A percentile compares a stretch with the other conserved stretches of the same genome.
phyloP scores from a whole-genome alignment of 2,113 vertebrate genomes.

The Solenodon paradoxus region DNA sequence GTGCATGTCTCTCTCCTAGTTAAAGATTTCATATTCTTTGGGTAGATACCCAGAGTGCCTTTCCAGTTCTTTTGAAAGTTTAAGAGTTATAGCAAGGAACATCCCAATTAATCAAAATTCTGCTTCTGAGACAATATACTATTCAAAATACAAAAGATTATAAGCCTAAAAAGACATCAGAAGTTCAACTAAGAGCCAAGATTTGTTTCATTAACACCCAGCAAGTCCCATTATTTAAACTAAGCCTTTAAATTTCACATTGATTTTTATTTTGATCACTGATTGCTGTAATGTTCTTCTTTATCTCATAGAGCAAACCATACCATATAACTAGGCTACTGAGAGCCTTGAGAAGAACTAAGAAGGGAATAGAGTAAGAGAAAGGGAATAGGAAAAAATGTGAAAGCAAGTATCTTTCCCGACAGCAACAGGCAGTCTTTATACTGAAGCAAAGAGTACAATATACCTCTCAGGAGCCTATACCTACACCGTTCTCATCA shows the following conservation, averaged over 20 bases:
- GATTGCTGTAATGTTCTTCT: background rate
- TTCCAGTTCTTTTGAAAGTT: background rate
- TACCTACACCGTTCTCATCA: background rate
- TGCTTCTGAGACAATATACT: background rate
- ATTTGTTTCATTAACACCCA: background rate
- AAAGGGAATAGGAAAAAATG: background rate
- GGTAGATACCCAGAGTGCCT: too few species aligned
- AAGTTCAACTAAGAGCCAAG: background rate
- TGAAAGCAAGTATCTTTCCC: background rate
- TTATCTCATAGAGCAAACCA: background rate
- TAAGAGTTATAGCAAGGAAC: background rate
- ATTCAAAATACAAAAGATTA: constrained; percentile 20
- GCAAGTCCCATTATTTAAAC: background rate
- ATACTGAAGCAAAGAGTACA: background rate
- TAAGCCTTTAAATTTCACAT: constrained; percentile 1
- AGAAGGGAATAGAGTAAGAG: background rate
- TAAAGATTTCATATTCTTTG: too few species aligned
- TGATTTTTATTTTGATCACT: constrained; percentile 1
- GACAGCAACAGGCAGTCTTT: background rate
- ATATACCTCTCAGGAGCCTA: background rate
- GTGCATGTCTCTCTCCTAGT: too few species aligned
- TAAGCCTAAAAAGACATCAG: background rate
- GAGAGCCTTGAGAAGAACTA: background rate
- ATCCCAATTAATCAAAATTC: background rate
- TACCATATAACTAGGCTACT: background rate